Evolutionary conservation across 2,113 vertebrate species (phyloP).

Genomic region (Spermophilus dauricus): DNA sequence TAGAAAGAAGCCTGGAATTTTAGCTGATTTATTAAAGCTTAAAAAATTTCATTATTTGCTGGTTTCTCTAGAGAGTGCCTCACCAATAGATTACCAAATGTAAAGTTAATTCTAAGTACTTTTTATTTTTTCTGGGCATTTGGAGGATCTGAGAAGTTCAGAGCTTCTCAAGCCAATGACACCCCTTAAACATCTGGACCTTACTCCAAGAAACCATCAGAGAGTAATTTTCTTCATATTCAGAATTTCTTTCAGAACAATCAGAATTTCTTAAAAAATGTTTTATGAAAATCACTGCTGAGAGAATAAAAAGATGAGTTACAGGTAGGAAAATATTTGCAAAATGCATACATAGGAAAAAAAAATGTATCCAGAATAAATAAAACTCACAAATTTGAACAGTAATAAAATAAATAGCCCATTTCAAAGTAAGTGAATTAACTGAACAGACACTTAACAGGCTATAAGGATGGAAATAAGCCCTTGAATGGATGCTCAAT

Average conservation of each 20-base stretch:
- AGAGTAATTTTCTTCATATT: not conserved
- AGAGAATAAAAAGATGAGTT: not conserved
- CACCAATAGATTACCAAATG: not conserved
- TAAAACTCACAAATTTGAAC: not conserved
- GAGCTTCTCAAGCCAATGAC: not conserved
- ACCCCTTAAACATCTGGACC: not conserved
- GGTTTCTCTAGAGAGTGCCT: not conserved
- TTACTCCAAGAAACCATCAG: not conserved
- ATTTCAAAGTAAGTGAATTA: not conserved
- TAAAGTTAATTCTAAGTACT: not conserved
- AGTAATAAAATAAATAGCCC: not conserved
- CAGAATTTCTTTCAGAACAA: not conserved
- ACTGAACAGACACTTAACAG: not conserved
- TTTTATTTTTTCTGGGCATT: not conserved
- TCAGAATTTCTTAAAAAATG: not conserved
- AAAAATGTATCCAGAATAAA: not conserved
- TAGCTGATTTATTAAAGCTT: slow-evolving; percentile 8
- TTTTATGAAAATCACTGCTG: not conserved
- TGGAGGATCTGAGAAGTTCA: not conserved
- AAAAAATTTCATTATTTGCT: not conserved
- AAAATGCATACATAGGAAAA: not conserved
- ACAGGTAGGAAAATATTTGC: not conserved
- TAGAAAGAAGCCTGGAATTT: not conserved
- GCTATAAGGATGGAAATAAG: not conserved
- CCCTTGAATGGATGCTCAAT: not conserved